These are phyloP conservation scores for Bombus turneri DNA, from an alignment of 1,140 invertebrate species.

Conservation along the genomic window DNA sequence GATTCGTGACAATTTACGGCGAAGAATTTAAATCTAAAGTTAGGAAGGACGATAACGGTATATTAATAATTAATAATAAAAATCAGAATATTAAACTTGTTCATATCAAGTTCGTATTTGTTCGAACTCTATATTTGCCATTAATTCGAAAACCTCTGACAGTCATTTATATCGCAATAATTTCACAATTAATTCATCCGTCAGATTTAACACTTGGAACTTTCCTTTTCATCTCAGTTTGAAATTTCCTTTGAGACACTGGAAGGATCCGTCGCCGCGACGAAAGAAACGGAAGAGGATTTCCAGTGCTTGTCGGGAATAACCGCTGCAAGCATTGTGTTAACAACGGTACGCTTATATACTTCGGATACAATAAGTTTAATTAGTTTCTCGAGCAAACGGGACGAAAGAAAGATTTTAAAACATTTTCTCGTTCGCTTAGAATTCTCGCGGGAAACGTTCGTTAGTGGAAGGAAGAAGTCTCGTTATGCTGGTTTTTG, in stretches of 20 bases:
- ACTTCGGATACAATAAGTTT: conserved; percentile 7
- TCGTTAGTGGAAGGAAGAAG: neutral
- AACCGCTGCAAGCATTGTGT: neutral
- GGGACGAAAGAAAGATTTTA: neutral
- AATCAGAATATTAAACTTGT: too few relatives aligned
- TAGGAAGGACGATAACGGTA: too few relatives aligned
- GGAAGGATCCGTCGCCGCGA: neutral
- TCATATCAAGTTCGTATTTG: too few relatives aligned
- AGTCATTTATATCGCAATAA: neutral
- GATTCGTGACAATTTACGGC: too few relatives aligned
- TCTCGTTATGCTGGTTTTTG: neutral
- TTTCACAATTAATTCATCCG: neutral
- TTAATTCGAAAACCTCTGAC: neutral
- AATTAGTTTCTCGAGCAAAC: neutral
- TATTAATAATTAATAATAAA: too few relatives aligned
- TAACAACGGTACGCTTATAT: neutral
- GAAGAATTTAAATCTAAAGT: too few relatives aligned
- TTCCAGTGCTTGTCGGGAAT: neutral
- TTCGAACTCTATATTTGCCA: too few relatives aligned
- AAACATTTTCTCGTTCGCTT: neutral
- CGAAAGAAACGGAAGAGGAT: conserved; percentile 1
- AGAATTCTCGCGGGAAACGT: neutral
- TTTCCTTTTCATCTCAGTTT: neutral
- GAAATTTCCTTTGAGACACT: neutral
- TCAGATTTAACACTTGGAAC: neutral